phyloP scores from a whole-genome alignment of 2,888 invertebrate genomes.

The Melipona bicolor region DNA sequence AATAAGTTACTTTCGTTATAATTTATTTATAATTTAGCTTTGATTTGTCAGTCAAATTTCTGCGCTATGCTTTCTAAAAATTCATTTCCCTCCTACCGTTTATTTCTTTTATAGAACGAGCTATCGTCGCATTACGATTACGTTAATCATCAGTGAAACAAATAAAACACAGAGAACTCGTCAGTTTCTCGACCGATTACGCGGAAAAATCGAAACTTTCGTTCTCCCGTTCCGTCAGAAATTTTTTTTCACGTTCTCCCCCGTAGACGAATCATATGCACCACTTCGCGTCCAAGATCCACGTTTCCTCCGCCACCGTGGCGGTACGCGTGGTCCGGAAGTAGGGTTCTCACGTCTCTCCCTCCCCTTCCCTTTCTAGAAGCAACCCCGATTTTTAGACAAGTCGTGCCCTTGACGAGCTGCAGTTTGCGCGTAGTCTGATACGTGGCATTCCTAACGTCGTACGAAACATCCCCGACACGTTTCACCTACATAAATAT shows the following conservation, averaged over 20 bases:
- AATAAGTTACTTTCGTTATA: no score
- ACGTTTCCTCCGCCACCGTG: conserved; percentile 73
- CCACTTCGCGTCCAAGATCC: conserved; percentile 77
- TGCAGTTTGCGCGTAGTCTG: conserved; percentile 43
- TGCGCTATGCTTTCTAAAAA: no score
- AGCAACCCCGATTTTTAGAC: conserved; percentile 43
- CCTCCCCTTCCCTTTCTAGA: background rate
- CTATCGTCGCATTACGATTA: background rate
- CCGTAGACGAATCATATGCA: conserved; percentile 75
- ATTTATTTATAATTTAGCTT: no score
- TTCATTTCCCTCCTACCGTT: no score
- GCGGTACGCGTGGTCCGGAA: conserved; percentile 60
- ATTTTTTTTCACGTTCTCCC: conserved; percentile 48
- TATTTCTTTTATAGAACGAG: background rate
- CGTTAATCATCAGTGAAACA: conserved; percentile 6
- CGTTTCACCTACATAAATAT: conserved; percentile 37
- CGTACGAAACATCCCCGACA: conserved; percentile 43
- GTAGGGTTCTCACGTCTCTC: conserved; percentile 46
- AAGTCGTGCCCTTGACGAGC: conserved; percentile 45
- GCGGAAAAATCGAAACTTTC: conserved; percentile 39
- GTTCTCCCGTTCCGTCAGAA: conserved; percentile 20
- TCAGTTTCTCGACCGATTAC: background rate
- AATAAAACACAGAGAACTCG: background rate
- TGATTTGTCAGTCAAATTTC: no score
- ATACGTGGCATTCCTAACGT: conserved; percentile 47